Conservation (phyloP, 2,888 invertebrate genomes). For the Cantharis flavilabris region DNA sequence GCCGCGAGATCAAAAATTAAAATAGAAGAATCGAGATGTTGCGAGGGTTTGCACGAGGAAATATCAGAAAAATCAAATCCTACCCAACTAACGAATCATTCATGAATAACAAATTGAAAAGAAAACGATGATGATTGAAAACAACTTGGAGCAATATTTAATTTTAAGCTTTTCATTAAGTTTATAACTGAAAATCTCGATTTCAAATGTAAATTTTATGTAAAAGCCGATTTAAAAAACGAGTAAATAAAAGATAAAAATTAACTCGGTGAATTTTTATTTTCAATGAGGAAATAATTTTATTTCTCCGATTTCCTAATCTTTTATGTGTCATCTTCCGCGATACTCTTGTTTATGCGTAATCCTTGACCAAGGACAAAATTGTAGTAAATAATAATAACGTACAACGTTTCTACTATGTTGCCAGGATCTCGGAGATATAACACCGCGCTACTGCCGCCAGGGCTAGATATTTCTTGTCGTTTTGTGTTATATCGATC, state of each 20-base stretch:
- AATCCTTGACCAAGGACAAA: neutral
- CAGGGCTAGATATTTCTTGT: neutral
- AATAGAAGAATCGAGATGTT: neutral
- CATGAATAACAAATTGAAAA: neutral
- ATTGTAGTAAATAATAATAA: neutral
- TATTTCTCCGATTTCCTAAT: neutral
- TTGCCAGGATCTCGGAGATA: neutral
- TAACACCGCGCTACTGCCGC: neutral
- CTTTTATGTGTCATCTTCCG: neutral
- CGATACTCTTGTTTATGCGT: neutral
- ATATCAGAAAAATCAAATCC: neutral
- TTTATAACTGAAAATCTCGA: neutral
- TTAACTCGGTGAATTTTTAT: neutral
- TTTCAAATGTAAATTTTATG: neutral
- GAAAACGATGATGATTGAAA: neutral
- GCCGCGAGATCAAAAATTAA: slow-evolving; percentile 12
- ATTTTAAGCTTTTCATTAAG: neutral
- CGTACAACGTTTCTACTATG: neutral
- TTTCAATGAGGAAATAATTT: neutral
- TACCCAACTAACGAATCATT: neutral
- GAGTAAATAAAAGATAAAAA: neutral
- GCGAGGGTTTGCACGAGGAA: neutral
- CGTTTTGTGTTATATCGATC: neutral
- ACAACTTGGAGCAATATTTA: neutral
- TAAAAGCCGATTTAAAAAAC: neutral